Conservation (phyloP, 2,113 vertebrate genomes). For the Camelus bactrianus region DNA sequence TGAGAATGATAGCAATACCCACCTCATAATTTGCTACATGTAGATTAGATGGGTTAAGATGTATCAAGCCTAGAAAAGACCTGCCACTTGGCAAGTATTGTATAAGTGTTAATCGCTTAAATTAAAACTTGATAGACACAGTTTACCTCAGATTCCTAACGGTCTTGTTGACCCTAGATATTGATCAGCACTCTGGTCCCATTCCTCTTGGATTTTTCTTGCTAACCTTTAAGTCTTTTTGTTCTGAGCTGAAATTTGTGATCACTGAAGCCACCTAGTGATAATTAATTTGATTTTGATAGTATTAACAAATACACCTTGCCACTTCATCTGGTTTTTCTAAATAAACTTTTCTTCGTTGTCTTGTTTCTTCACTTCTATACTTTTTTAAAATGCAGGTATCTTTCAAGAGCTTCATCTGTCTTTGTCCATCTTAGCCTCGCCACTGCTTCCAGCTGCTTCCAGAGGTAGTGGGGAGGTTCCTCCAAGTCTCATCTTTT, state of each 20-base stretch:
- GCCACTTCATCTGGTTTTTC: neutral
- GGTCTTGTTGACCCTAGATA: neutral
- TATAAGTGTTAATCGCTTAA: neutral
- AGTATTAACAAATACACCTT: neutral
- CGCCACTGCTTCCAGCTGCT: neutral
- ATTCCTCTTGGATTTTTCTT: neutral
- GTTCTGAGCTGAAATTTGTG: neutral
- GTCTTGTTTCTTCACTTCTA: neutral
- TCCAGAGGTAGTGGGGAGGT: neutral
- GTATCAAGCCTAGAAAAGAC: neutral
- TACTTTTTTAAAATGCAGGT: neutral
- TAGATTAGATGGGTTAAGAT: neutral
- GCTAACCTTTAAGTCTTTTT: neutral
- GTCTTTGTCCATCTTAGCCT: neutral
- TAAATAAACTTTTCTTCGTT: neutral
- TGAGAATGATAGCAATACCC: neutral
- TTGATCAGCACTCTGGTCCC: neutral
- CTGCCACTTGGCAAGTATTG: neutral
- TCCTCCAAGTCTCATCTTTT: neutral
- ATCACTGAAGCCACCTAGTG: neutral
- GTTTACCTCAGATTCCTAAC: neutral
- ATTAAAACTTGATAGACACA: neutral
- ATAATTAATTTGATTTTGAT: constrained; percentile 13
- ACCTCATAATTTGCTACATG: neutral
- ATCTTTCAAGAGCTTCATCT: neutral